Evolutionary conservation across 2,888 invertebrate species (phyloP).

Genomic region (Tenthredo notha): DNA sequence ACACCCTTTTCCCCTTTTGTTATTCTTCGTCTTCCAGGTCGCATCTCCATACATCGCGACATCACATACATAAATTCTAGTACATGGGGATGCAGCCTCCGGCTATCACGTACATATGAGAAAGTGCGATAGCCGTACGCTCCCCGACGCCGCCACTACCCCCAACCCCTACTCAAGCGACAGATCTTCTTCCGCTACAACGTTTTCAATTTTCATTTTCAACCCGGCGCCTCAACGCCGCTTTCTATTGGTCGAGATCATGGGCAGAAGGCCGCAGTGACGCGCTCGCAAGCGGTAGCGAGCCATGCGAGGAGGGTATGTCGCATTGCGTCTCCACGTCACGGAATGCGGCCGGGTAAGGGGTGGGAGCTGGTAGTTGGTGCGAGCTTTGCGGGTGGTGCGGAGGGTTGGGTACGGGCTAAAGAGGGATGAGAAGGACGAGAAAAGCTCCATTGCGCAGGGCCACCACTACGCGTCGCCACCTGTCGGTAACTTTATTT

Average conservation of each 20-base stretch:
- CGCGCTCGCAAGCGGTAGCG: constrained; percentile 45
- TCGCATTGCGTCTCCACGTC: constrained; percentile 77
- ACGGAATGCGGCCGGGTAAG: constrained; percentile 62
- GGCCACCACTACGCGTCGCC: constrained; percentile 65
- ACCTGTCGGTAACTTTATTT: constrained; percentile 58
- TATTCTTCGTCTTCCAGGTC: background rate
- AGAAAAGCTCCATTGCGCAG: constrained; percentile 61
- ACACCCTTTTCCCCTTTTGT: constrained; percentile 6
- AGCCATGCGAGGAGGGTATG: constrained; percentile 67
- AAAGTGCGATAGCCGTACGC: background rate
- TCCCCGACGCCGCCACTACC: background rate
- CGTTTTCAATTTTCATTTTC: constrained; percentile 50
- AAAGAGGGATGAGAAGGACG: constrained; percentile 57
- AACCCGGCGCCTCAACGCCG: constrained; percentile 31
- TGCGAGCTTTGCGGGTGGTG: constrained; percentile 64
- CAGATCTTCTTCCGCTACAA: constrained; percentile 24
- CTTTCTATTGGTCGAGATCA: constrained; percentile 31
- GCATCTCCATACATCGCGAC: background rate
- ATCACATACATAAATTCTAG: constrained; percentile 21
- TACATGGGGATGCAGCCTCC: constrained; percentile 27
- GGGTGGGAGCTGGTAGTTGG: constrained; percentile 61
- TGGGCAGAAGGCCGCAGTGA: constrained; percentile 50
- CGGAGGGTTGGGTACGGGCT: constrained; percentile 59
- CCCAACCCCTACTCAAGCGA: background rate
- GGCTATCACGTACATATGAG: constrained; percentile 20